Evolutionary conservation across 1,140 invertebrate genomes (phyloP).

Genomic region (Latrodectus geometricus): DNA sequence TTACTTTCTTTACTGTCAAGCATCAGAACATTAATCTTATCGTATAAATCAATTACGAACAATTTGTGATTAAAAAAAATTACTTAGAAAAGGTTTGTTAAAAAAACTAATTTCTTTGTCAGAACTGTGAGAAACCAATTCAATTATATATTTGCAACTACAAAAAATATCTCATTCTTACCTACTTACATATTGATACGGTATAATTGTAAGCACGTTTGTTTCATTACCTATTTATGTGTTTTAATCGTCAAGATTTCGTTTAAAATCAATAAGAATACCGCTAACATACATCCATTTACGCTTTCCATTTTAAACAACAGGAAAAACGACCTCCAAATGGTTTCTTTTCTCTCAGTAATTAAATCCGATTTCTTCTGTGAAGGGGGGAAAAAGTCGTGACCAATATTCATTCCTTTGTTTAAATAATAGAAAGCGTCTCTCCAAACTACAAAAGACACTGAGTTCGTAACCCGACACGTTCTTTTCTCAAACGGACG

Average conservation of each 20-base stretch:
- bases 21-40: too few relatives aligned
- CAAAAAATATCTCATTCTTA: too few relatives aligned
- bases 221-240: neutral
- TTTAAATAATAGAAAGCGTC: constrained; percentile 31
- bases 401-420: constrained; percentile 33
- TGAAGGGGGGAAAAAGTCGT: constrained; percentile 7
- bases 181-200: too few relatives aligned
- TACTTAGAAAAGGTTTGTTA: too few relatives aligned
- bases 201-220: too few relatives aligned
- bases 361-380: constrained; percentile 34
- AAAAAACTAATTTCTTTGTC: too few relatives aligned
- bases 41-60: too few relatives aligned
- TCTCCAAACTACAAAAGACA: constrained; percentile 18
- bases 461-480: constrained; percentile 33
- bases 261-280: neutral
- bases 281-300: neutral
- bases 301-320: neutral
- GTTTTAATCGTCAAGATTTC: neutral
- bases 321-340: neutral
- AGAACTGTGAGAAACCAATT: too few relatives aligned
- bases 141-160: too few relatives aligned
- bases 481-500: neutral
- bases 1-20: too few relatives aligned
- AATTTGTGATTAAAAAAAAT: too few relatives aligned
- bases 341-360: constrained; percentile 10